Percentiles rank a stretch among this genome's conserved stretches.
Evolutionary conservation across 2,888 invertebrate species (phyloP).

Genomic region (Piscicola geometra): DNA sequence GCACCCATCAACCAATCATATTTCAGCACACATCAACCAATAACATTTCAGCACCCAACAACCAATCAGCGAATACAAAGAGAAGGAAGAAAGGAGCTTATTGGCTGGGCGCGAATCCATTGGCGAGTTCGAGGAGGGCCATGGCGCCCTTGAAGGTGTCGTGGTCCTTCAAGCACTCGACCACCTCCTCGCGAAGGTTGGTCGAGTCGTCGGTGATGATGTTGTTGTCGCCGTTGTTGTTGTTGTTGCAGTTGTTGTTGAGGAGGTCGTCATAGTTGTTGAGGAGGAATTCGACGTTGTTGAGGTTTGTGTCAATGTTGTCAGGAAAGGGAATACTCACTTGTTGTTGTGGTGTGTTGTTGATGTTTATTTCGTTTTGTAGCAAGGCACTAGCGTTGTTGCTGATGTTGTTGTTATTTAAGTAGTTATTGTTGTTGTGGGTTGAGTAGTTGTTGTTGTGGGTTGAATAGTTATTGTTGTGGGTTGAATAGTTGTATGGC

Average conservation of each 20-base stretch:
- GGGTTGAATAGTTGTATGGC: no score
- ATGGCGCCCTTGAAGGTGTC: constrained; percentile 39
- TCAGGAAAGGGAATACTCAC: neutral
- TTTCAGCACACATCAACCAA: neutral
- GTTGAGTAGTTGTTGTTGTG: neutral
- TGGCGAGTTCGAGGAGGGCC: constrained; percentile 40
- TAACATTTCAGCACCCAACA: neutral
- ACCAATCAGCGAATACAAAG: no score
- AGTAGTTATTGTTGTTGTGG: neutral
- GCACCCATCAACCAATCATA: neutral
- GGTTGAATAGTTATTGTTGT: neutral
- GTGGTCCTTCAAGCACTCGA: neutral
- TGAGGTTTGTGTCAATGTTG: neutral
- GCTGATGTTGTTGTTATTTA: neutral
- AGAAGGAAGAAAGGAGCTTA: no score
- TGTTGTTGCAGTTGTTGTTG: neutral
- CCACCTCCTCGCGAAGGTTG: neutral
- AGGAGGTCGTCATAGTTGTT: neutral
- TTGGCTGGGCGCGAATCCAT: neutral
- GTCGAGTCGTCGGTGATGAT: constrained; percentile 15
- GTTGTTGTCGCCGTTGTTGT: neutral
- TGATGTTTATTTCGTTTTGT: neutral
- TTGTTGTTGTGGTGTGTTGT: neutral
- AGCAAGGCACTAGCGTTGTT: neutral
- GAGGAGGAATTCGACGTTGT: neutral